These are phyloP conservation scores for Parambassis ranga DNA, from an alignment of 2,797 vertebrate species.

Conservation along the genomic window DNA sequence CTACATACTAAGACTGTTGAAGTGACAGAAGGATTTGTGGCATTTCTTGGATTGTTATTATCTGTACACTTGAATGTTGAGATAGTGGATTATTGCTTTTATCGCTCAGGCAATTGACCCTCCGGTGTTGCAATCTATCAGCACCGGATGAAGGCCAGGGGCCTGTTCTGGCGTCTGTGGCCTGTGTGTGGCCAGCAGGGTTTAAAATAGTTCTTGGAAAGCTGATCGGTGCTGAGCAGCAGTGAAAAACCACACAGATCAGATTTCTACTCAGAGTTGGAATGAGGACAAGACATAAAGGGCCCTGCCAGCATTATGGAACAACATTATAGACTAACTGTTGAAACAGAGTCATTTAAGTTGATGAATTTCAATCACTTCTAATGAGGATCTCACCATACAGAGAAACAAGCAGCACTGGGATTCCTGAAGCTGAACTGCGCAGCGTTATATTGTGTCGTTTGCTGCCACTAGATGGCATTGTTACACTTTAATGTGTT, in stretches of 20 bases:
- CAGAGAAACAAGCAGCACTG: neutral
- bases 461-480: constrained; percentile 71
- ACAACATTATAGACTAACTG: neutral
- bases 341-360: neutral
- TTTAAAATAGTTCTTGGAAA: constrained; percentile 71
- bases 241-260: constrained; percentile 43
- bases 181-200: constrained; percentile 23
- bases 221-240: constrained; percentile 56
- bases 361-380: neutral
- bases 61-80: neutral
- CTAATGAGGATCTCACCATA: neutral
- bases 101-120: neutral
- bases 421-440: neutral
- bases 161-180: constrained; percentile 26
- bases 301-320: constrained; percentile 5
- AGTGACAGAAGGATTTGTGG: neutral
- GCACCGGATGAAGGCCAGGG: constrained; percentile 9
- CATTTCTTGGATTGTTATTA: neutral
- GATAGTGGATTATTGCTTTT: neutral
- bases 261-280: constrained; percentile 42
- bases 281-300: constrained; percentile 29
- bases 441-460: neutral
- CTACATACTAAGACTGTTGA: neutral
- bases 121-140: constrained; percentile 20
- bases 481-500: constrained; percentile 57